Evolutionary conservation across 2,113 vertebrate species (phyloP).

Genomic region (Scomber scombrus): DNA sequence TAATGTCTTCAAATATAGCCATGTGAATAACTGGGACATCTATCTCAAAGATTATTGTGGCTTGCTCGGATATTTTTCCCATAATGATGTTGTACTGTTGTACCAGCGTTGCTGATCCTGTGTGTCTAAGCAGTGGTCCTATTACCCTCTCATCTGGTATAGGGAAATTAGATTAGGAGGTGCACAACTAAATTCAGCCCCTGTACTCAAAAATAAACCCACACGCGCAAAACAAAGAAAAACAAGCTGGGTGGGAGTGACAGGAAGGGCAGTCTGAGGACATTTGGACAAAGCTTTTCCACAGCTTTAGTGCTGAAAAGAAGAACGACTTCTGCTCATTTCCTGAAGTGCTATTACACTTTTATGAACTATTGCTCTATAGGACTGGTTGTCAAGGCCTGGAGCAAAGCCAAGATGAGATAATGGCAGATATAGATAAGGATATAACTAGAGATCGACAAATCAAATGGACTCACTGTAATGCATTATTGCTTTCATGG

Average conservation of each 20-base stretch:
- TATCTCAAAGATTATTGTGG: neutral
- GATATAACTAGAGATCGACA: neutral
- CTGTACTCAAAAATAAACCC: slow-evolving; percentile 48
- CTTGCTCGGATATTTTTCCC: slow-evolving; percentile 9
- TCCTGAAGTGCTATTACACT: slow-evolving; percentile 13
- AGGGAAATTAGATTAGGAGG: slow-evolving; percentile 64
- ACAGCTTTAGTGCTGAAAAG: neutral
- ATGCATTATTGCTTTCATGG: slow-evolving; percentile 3
- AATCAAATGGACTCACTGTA: neutral
- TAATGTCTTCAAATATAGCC: neutral
- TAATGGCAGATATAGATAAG: slow-evolving; percentile 5
- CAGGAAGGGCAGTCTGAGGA: slow-evolving; percentile 28
- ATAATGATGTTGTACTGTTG: slow-evolving; percentile 6
- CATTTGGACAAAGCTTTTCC: neutral
- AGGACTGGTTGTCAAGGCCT: neutral
- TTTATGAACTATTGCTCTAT: neutral
- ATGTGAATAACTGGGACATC: neutral
- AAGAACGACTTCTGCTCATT: slow-evolving; percentile 15
- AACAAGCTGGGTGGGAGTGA: slow-evolving; percentile 32
- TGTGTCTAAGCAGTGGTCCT: slow-evolving; percentile 19
- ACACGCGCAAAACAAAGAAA: slow-evolving; percentile 47
- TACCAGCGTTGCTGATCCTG: neutral
- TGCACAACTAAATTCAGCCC: slow-evolving; percentile 54
- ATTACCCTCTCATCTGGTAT: slow-evolving; percentile 23
- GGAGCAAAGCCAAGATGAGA: neutral